phyloP scores from a whole-genome alignment of 2,113 vertebrate genomes.

The Halichoeres trimaculatus region DNA sequence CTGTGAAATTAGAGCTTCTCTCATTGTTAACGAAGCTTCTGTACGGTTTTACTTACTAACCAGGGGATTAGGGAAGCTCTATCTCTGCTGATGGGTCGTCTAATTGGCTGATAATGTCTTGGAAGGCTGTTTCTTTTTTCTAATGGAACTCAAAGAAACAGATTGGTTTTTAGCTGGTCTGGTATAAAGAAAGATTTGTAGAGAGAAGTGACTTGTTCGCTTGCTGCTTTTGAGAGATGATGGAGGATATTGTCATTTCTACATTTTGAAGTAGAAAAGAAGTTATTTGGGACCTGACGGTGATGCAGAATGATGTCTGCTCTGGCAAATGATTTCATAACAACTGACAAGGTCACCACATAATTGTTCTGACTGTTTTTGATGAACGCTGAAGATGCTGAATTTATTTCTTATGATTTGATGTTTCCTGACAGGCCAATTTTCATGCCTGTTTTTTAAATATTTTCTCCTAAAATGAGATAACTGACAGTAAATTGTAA shows the following conservation, averaged over 20 bases:
- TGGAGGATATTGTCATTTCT: too few relatives aligned
- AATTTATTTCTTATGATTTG: constrained; percentile 22
- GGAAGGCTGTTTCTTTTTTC: constrained; percentile 1
- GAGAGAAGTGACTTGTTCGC: too few relatives aligned
- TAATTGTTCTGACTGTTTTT: background rate
- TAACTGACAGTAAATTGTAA: constrained; percentile 11
- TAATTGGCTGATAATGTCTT: constrained; percentile 15
- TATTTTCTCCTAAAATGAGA: constrained; percentile 14
- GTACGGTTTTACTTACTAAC: constrained; percentile 35
- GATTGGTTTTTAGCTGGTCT: too few relatives aligned
- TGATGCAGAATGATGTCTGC: background rate
- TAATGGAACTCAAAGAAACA: background rate
- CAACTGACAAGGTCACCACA: constrained; percentile 6
- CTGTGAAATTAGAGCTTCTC: constrained; percentile 45
- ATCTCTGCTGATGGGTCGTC: constrained; percentile 22
- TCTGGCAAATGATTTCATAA: background rate
- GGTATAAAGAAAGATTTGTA: too few relatives aligned
- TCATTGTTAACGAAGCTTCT: constrained; percentile 10
- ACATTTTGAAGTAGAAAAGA: too few relatives aligned
- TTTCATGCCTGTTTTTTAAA: background rate
- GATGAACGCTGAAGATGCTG: constrained; percentile 11
- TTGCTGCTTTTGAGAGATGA: too few relatives aligned
- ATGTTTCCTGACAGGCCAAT: background rate
- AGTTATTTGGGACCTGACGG: background rate
- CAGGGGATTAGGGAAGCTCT: constrained; percentile 22